A percentile compares a stretch with the other conserved stretches of the same genome.
Evolutionary conservation across 2,797 vertebrate species (phyloP).

Genomic region (Graptemys geographica): DNA sequence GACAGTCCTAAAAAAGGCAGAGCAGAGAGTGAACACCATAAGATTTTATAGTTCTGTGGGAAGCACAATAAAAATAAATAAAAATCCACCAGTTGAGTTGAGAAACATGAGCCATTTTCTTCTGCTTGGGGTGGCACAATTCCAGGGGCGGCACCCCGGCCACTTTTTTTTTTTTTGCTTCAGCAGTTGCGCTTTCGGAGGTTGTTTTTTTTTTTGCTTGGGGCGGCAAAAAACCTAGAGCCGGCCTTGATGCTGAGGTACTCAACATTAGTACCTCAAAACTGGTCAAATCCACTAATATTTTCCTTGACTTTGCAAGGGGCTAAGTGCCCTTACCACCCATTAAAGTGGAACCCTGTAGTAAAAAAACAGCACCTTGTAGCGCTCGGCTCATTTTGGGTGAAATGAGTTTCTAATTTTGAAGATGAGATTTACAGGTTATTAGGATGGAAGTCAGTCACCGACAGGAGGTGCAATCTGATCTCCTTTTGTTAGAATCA

Average conservation of each 20-base stretch:
- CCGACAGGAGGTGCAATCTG: not conserved
- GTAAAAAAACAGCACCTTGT: not conserved
- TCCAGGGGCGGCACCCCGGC: no score
- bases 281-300: not conserved
- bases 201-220: no score
- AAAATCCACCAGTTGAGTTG: not conserved
- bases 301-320: not conserved
- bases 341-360: not conserved
- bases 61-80: not conserved
- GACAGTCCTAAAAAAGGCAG: constrained; percentile 85
- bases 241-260: not conserved
- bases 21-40: not conserved
- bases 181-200: no score
- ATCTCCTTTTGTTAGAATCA: not conserved
- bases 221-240: no score
- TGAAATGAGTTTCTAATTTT: not conserved
- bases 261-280: not conserved
- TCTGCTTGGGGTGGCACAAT: no score
- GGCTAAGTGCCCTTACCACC: no score
- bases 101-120: fast-evolving
- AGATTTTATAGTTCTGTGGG: not conserved
- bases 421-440: not conserved
- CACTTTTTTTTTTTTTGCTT: no score
- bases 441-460: not conserved
- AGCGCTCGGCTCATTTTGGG: not conserved